Evolutionary conservation across 1,140 invertebrate genomes (phyloP).

Genomic region (Tetragnatha versicolor): DNA sequence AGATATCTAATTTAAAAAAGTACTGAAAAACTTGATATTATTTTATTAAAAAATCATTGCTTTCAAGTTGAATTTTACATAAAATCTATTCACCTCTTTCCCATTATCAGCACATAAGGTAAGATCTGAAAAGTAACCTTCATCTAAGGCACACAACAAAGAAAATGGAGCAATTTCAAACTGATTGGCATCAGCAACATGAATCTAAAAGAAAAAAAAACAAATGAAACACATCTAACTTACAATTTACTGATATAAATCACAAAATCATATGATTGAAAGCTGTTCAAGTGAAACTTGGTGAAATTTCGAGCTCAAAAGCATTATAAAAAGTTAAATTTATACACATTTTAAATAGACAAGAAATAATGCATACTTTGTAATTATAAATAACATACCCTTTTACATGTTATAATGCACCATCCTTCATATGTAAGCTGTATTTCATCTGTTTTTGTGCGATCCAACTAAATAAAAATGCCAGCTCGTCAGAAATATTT

Average conservation of each 20-base stretch:
- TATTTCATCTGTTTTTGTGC: slow-evolving; percentile 68
- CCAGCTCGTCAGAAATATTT: neutral
- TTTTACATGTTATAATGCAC: slow-evolving; percentile 72
- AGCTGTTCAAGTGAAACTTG: neutral
- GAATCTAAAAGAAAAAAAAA: slow-evolving; percentile 58
- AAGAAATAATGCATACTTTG: neutral
- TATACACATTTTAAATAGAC: no score
- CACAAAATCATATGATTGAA: neutral
- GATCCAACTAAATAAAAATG: slow-evolving; percentile 63
- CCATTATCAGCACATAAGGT: slow-evolving; percentile 66
- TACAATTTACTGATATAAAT: neutral
- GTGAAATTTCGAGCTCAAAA: no score
- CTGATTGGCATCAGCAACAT: slow-evolving; percentile 60
- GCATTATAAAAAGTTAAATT: no score
- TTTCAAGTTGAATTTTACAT: neutral
- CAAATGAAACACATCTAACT: neutral
- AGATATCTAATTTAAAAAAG: no score
- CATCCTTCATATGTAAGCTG: slow-evolving; percentile 71
- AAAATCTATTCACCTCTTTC: slow-evolving; percentile 65
- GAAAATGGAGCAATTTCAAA: slow-evolving; percentile 67
- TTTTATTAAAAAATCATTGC: no score
- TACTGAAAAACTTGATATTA: no score
- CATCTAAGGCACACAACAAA: slow-evolving; percentile 71
- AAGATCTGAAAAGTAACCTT: slow-evolving; percentile 73
- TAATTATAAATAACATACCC: slow-evolving; percentile 61